These are phyloP conservation scores for Distichodus sexfasciatus DNA, from an alignment of 2,797 vertebrate species.

Conservation along the genomic window DNA sequence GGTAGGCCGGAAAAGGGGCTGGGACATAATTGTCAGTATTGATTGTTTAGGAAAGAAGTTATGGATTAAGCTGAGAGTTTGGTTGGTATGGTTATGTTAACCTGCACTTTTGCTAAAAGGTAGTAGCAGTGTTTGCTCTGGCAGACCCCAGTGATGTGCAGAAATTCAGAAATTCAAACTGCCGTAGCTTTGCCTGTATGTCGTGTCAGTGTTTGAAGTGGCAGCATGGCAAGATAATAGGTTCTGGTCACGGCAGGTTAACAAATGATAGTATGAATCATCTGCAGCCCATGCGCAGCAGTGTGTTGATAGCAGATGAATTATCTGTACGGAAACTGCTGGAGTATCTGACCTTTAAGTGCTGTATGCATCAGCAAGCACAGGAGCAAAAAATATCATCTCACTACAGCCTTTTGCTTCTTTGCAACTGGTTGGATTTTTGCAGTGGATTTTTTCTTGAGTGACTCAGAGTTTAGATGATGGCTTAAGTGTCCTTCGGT, in stretches of 20 bases:
- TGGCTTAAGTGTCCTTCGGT: background rate
- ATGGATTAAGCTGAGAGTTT: background rate
- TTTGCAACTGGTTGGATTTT: background rate
- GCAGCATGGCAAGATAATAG: background rate
- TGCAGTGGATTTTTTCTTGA: background rate
- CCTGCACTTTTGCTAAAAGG: background rate
- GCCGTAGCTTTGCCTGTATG: no score
- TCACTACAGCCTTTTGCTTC: background rate
- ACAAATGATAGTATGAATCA: slow-evolving; percentile 1
- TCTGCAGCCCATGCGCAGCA: background rate
- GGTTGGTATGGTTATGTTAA: background rate
- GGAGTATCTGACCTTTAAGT: slow-evolving; percentile 30
- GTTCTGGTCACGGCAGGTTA: background rate
- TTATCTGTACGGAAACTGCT: background rate
- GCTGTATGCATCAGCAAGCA: slow-evolving; percentile 27
- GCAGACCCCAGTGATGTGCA: no score
- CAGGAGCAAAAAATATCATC: background rate
- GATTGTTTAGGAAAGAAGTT: slow-evolving; percentile 22
- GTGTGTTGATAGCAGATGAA: slow-evolving; percentile 2
- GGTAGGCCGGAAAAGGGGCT: slow-evolving; percentile 17
- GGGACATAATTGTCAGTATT: slow-evolving; percentile 18
- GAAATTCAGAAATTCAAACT: no score
- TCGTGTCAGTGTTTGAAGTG: background rate
- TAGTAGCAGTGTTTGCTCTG: no score
- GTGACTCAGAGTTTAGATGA: background rate